Percentiles rank a stretch among this genome's conserved stretches.
Conservation (phyloP, 2,113 vertebrate genomes). For the Illadopsis cleaveri region DNA sequence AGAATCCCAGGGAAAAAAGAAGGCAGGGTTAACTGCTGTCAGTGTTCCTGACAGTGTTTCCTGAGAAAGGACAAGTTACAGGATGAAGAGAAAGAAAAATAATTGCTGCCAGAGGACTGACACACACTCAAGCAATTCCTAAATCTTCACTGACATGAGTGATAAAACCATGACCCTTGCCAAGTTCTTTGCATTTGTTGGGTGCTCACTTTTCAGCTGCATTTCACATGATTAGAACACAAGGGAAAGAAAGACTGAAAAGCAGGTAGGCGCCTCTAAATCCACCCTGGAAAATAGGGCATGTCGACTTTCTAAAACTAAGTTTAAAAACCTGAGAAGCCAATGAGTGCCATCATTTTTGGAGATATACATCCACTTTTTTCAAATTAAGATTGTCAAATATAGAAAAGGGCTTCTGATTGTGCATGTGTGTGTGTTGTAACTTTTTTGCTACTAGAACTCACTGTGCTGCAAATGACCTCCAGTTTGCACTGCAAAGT, state of each 20-base stretch:
- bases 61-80: background rate
- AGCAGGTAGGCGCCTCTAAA: background rate
- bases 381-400: background rate
- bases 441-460: background rate
- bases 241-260: background rate
- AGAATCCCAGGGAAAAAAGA: background rate
- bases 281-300: background rate
- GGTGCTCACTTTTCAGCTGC: background rate
- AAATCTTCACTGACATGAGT: background rate
- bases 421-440: background rate
- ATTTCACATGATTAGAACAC: background rate
- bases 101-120: background rate
- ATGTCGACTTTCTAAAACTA: background rate
- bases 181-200: background rate
- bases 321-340: background rate
- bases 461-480: background rate
- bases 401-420: background rate
- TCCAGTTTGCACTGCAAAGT: background rate
- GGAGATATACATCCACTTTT: background rate
- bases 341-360: background rate
- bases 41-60: background rate
- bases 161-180: background rate
- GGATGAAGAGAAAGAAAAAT: background rate
- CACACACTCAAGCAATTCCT: background rate
- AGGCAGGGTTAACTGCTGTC: background rate